Percentiles rank a stretch among this genome's conserved stretches.
phyloP scores from a whole-genome alignment of 2,797 vertebrate genomes.

The Lacerta bilineata region DNA sequence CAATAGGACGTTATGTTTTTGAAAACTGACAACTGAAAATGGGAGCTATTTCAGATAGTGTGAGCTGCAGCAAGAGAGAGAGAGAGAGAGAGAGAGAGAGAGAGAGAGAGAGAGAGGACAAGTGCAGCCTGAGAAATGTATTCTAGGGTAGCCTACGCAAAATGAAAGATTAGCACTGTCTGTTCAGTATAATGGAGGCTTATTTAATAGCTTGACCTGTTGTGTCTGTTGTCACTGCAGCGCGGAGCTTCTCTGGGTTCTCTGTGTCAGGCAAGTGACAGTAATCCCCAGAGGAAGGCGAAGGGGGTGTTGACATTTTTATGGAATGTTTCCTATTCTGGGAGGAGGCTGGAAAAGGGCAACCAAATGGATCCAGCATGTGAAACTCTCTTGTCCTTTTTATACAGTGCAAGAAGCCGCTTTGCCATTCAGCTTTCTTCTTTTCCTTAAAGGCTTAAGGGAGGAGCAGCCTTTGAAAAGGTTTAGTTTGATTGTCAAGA shows the following conservation, averaged over 20 bases:
- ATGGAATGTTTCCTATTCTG: slow-evolving; percentile 40
- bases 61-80: slow-evolving; percentile 27
- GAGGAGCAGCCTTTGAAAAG: slow-evolving; percentile 48
- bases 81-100: background rate
- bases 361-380: background rate
- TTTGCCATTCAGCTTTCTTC: background rate
- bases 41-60: slow-evolving; percentile 50
- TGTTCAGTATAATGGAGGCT: slow-evolving; percentile 47
- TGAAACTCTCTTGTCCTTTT: slow-evolving; percentile 2
- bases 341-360: slow-evolving; percentile 19
- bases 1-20: slow-evolving; percentile 33
- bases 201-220: slow-evolving; percentile 59
- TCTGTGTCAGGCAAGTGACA: slow-evolving; percentile 55
- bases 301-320: background rate
- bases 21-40: slow-evolving; percentile 29
- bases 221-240: slow-evolving; percentile 54
- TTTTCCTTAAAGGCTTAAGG: slow-evolving; percentile 26
- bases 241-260: slow-evolving; percentile 46
- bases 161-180: slow-evolving; percentile 59
- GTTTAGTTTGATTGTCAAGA: slow-evolving; percentile 63
- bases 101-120: background rate
- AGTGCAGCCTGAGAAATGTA: slow-evolving; percentile 31
- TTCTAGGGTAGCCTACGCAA: slow-evolving; percentile 53
- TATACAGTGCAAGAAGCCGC: background rate
- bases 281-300: slow-evolving; percentile 40